Evolutionary conservation across 2,113 vertebrate species (phyloP).

Genomic region (Uropsilus gracilis): DNA sequence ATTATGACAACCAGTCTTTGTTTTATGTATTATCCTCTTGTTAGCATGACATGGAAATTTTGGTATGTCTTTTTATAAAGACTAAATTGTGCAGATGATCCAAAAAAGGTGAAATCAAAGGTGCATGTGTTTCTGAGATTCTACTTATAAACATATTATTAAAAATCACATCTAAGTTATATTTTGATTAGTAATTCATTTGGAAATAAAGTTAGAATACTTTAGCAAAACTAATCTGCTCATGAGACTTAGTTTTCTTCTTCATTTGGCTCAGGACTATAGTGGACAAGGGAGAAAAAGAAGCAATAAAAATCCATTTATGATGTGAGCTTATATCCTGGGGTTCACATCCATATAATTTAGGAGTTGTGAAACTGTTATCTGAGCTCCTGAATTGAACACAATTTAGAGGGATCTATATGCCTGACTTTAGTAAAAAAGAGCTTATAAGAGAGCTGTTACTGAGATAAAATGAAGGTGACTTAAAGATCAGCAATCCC

Average conservation of each 20-base stretch:
- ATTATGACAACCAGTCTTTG: slow-evolving; percentile 41
- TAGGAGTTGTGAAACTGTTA: not conserved
- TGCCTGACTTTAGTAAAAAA: not conserved
- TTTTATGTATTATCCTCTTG: slow-evolving; percentile 20
- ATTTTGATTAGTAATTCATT: not conserved
- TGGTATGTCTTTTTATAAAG: slow-evolving; percentile 17
- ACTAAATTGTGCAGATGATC: not conserved
- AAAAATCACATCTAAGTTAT: not conserved
- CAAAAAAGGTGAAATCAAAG: not conserved
- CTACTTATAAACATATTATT: not conserved
- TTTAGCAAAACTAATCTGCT: not conserved
- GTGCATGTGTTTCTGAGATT: not conserved
- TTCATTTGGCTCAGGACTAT: no score
- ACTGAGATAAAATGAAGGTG: not conserved
- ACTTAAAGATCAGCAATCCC: no score
- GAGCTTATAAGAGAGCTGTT: not conserved
- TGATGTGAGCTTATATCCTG: not conserved
- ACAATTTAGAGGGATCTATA: not conserved
- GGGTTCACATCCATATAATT: not conserved
- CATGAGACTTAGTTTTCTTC: not conserved
- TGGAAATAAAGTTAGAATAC: not conserved
- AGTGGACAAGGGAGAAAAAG: not conserved
- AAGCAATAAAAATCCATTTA: not conserved
- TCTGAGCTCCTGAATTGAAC: not conserved
- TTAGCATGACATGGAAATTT: not conserved